Base-by-base conservation (phyloP, 2,113 vertebrate genomes). In the Bungarus multicinctus region DNA sequence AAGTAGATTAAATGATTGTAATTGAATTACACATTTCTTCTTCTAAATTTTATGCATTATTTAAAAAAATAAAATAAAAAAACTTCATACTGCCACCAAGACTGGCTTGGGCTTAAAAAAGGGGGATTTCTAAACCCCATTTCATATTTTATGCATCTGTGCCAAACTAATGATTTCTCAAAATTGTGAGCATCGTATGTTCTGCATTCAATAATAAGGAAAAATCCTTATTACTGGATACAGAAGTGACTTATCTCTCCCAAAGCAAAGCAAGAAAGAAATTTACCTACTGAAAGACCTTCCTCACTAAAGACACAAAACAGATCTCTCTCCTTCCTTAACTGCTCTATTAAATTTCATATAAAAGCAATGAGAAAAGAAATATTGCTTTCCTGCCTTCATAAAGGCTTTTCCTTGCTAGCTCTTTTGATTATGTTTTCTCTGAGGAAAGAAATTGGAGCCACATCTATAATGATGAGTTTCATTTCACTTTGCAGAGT, bases 91-190 rank as follows among this genome's bases (percentile, higher is more conserved):
- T 30, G 64, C 1, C 58, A 18, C 43, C 3, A 86, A 92, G 64
- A 94, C 50, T 30, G 55, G 2, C 87, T 95, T 94, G 58, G 55
- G 50, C 95, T 95, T 30, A 88, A 94, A 93, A 91, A 86, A 57
- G 5, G 34, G 22, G 0, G 69, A 43, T 89, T 92, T 92, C 92
- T 86, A 94, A 93, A 93, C 90, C n/a, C 86, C 53, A 85, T 22
- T 12, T 54, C 53, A 30, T n/a, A 34, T 85, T 34, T 43, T 92
- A 23, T 53, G 45, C 6, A 60, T 27, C 1, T 5, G 39, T 85
- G 92, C 55, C 45, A 81, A 89, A 81, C 81, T 2, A 45, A 85
- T 14, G 5, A 30, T n/a, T 39, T 87, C 23, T 64, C 22, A 90
- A 86, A 93, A 53, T 39, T 2, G 1, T 52, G 55, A 64, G 20